Base-by-base conservation (phyloP, 2,113 vertebrate species). In the Brachypteracias leptosomus region DNA sequence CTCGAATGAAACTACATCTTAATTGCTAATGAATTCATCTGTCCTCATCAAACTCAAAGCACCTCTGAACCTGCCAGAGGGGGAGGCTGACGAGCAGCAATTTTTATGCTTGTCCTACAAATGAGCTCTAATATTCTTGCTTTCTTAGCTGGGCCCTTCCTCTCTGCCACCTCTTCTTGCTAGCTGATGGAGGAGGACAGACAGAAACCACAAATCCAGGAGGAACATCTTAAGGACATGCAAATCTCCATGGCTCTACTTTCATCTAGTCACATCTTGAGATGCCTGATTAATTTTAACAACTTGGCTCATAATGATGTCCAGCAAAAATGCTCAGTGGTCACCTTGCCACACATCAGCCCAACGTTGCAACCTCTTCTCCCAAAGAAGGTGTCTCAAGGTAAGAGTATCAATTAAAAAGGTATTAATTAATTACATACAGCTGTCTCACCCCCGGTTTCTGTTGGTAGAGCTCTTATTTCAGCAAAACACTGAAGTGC, bases 311-410 rank as follows among this genome's bases (percentile, higher is more conserved):
- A 18, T 51, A 16, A 46, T 3, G 4, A 28, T 46, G 20, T 16
- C 73, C 66, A 66, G 7, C 35, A 33, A 35, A 31, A 33, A 20
- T 13, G 8, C 1, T 10, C 52, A 16, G 2, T 2, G 5, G 21
- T 66, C 18, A 26, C 16, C 40, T 55, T 33, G 16, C 26, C 40
- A 36, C 31, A 22, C 20, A 42, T 11, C 52, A n/a, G 26, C 19
- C 18, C 38, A 16, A 17, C 0, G 3, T 6, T 29, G 3, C 46
- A 46, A 29, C 5, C 7, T 11, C 19, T 47, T 28, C 11, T 13
- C 59, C 21, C 55, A 66, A 33, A 44, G n/a, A 25, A 67, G 4
- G 3, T n/a, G 21, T 33, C 8, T 38, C 11, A 16, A 49, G 4
- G 17, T 20, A 9, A 49, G 31, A 3, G 18, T 21, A 49, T 1